Evolutionary conservation across 2,113 vertebrate genomes (phyloP), one percentile per base, ranked within the genome.

Genomic region (Dipodomys spectabilis): DNA sequence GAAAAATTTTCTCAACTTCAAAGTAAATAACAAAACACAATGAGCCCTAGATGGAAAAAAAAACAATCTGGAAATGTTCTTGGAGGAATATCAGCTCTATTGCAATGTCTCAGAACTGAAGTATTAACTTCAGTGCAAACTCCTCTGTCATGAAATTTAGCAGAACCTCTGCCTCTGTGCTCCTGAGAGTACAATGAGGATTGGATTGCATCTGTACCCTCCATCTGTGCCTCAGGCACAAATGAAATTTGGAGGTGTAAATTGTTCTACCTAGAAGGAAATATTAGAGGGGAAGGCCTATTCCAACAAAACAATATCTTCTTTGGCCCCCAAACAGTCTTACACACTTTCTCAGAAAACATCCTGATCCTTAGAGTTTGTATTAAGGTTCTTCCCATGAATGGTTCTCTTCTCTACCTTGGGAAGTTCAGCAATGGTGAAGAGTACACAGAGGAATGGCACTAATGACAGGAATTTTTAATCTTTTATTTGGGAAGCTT

Each of bases 1-100:
- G 27, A n/a, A 82, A 86, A 32, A 30, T 22, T 73, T 75, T 5
- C 39, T 86, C 32, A 28, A 35, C 23, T 53, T 73, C 9, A 16
- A 85, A 90, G n/a, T 64, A 67, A 60, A 88, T 49, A 80, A n/a
- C 23, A 79, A 86, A 90, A 64, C 11, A n/a, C 18, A 74, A 69
- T 71, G 39, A 90, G 30, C 64, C n/a, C 75, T 60, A 65, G 32
- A 39, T 35, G 23, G 11, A 18, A 44, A 62, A 64, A 73, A 60
- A 57, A 57, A 57, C 79, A 60, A 85, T 25, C 4, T 74, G 12
- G 22, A 44, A 45, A 25, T 49, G 9, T 71, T 80, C 45, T 88
- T 92, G 45, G 67, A 85, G 64, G 69, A 92, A 86, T 25, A 53
- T 28, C 78, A 62, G 25, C 28, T 49, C 3, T 78, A 28, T 65